Conservation (phyloP, 2,113 vertebrate genomes). For the Geococcyx californianus region DNA sequence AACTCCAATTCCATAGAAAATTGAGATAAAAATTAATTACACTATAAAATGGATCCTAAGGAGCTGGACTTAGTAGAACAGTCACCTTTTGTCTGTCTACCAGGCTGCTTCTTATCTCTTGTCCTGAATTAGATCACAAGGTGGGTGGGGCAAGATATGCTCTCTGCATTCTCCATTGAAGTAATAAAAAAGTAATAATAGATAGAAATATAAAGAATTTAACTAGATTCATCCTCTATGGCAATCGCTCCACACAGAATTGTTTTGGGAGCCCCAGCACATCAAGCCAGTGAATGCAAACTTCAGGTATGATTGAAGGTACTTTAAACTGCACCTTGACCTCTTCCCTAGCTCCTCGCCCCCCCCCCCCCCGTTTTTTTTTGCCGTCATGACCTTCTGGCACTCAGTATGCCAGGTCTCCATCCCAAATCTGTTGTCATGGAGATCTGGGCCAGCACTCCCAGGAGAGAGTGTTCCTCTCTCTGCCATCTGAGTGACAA, state of each 20-base stretch:
- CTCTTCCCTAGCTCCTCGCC: not conserved
- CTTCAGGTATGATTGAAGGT: not conserved
- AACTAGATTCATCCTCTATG: not conserved
- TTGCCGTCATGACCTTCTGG: not conserved
- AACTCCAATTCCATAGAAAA: not conserved
- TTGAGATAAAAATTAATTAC: not conserved
- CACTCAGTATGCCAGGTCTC: not conserved
- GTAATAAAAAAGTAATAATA: not conserved
- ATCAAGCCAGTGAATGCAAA: not conserved
- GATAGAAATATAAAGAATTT: not conserved
- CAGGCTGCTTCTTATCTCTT: not conserved
- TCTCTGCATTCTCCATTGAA: not conserved
- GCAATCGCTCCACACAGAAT: not conserved
- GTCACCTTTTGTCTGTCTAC: not conserved
- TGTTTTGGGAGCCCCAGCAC: not conserved
- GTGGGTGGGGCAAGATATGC: not conserved
- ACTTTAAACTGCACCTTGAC: not conserved
- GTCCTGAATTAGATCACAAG: not conserved
- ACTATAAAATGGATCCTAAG: not conserved
- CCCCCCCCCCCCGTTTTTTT: not conserved
- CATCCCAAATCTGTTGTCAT: slow-evolving; percentile 15
- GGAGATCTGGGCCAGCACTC: not conserved
- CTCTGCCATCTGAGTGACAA: not conserved
- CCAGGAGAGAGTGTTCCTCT: not conserved
- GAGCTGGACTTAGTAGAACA: not conserved